Evolutionary conservation across 2,113 vertebrate genomes (phyloP).

Genomic region (Xiphophorus couchianus): DNA sequence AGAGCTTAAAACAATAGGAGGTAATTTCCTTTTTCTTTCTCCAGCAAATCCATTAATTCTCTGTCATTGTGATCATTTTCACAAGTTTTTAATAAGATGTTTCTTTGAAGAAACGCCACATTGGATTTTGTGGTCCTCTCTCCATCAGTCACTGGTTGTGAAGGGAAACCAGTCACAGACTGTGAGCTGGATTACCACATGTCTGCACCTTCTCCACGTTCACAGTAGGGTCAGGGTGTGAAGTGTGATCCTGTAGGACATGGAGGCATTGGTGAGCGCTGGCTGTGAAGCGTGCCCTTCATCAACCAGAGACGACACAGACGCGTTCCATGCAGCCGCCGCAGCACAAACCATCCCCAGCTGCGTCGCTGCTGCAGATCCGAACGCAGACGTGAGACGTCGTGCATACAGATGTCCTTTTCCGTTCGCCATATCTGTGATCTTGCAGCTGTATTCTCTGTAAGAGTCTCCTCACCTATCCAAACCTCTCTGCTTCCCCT

Average conservation of each 20-base stretch:
- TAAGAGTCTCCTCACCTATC: conserved; percentile 43
- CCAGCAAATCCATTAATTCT: background rate
- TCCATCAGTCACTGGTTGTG: background rate
- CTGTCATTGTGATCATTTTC: background rate
- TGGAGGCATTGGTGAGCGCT: conserved; percentile 26
- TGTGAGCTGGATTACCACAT: conserved; percentile 22
- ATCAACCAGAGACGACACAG: background rate
- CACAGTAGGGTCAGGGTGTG: conserved; percentile 36
- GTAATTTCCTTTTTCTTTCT: no score
- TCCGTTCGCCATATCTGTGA: conserved; percentile 17
- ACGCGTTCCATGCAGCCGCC: background rate
- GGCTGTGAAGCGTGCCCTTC: conserved; percentile 56
- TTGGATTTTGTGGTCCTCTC: background rate
- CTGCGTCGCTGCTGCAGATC: conserved; percentile 10
- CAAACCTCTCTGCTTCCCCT: conserved; percentile 22
- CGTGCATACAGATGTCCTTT: conserved; percentile 12
- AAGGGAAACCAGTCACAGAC: background rate
- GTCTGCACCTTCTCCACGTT: conserved; percentile 11
- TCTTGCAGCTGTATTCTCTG: conserved; percentile 31
- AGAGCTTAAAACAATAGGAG: background rate
- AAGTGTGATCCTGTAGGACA: conserved; percentile 43
- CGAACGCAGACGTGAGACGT: background rate
- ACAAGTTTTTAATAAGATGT: background rate
- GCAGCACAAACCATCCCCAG: background rate
- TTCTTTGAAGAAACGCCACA: background rate